Evolutionary conservation across 2,797 vertebrate species (phyloP), one percentile per base, ranked within the genome.

Genomic region (Fundulus diaphanus): DNA sequence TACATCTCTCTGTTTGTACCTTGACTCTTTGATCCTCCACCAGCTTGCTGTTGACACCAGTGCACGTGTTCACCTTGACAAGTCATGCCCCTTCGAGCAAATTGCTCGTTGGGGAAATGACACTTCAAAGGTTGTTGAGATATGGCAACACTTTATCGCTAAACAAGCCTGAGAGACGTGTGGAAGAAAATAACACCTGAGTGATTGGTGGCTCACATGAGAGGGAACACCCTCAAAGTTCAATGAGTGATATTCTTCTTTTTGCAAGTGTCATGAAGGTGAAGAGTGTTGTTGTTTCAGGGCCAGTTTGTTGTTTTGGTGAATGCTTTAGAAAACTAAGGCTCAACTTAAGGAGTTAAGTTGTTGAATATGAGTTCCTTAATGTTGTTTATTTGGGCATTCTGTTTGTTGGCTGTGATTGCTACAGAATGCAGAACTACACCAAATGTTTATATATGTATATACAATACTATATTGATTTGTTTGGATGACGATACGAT

Each of bases 51-150:
- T 84, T 81, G 63, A 71, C 78, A 5, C 67, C 15, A 44, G 51
- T 29, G 65, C 35, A 15, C 42, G 46, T 33, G 4, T 69, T 69
- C 18, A 51, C 33, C 67, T 61, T 71, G 46, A 79, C 84, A 80
- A 79, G 81, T 40, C 73, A 57, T 72, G 35, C 67, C 74, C 75
- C 77, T 81, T 91, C 29, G 16, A 81, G 83, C 78, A 82, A 86
- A 82, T 79, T 78, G 73, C 74, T 85, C 5, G 1, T 73, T 31
- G 57, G 52, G 78, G 74, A 85, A 78, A 72, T 73, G 66, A 83
- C 78, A 84, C 82, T 86, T 82, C 27, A 84, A 11, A 61, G 66
- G 81, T 84, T 70, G 48, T 76, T 13, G 52, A 76, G 70, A 79
- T 74, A 57, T 33, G 57, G 31, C 49, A 24, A 66, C 59, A 24